Evolutionary conservation across 37 sponge, comb jelly and placozoan genomes (phyloP), one percentile per base, ranked within the genome.

Genomic region (Beroe forskalii): DNA sequence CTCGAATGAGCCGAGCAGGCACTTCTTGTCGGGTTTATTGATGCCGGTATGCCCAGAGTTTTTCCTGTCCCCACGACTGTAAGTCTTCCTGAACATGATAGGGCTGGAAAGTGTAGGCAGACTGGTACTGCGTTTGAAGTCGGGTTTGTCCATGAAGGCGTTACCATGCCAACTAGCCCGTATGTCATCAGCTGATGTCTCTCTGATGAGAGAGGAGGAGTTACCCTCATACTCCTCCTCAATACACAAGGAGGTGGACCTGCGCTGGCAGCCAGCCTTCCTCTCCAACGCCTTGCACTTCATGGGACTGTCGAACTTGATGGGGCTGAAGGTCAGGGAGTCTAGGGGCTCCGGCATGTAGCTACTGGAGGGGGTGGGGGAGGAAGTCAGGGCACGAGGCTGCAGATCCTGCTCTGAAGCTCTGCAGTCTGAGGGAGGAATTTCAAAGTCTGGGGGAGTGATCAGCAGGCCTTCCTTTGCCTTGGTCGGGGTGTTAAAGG

Each of bases 1-100:
- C 48, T 80, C 86, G 48, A 80, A 80, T 1, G 86, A 80, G 25
- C 86, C 86, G 1, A 80, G 55, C 55, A 80, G 38, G 32, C 38
- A 69, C 17, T 69, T 69, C 32, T 33, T 69, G 38, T 69, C 32
- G 2, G 72, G 19, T 48, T 48, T 48, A 30, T 63, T 63, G 3
- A 63, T 24, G 28, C 20, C 66, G 9, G n/a, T 63, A 28, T 19
- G 66, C 25, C 66, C 66, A 63, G 20, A 28, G 25, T 28, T 20
- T 63, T 20, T 63, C n/a, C 25, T 63, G 66, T 20, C 66, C 20
- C 24, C 25, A 4, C 66, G 14, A 63, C 66, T 28, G n/a, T 30
- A 63, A 20, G 66, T 28, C 25, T 63, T 63, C n/a, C 66, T 63
- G 66, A 28, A 63, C 3, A 63, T 24, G 66, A 63, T 30, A 23